phyloP scores from a whole-genome alignment of 2,888 invertebrate species.

The Bombyx huttoni region DNA sequence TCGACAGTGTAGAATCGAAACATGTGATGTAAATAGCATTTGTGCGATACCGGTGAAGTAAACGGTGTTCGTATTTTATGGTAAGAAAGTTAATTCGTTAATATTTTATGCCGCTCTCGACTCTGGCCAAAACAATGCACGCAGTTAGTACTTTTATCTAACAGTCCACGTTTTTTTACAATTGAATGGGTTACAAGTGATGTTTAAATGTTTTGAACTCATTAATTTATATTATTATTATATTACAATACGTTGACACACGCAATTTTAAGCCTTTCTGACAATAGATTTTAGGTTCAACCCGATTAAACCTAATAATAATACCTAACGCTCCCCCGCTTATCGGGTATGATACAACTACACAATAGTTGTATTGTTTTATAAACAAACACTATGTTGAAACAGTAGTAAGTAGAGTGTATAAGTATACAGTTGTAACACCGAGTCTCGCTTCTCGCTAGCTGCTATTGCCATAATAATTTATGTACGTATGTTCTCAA shows the following conservation, averaged over 20 bases:
- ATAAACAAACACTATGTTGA: slow-evolving; percentile 13
- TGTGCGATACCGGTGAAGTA: slow-evolving; percentile 30
- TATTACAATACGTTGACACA: too few species aligned
- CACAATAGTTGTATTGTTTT: background rate
- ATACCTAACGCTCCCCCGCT: background rate
- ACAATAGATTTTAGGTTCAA: background rate
- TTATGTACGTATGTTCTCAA: slow-evolving; percentile 22
- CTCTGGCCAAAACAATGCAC: too few species aligned
- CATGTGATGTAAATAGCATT: slow-evolving; percentile 31
- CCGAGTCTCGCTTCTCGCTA: slow-evolving; percentile 23
- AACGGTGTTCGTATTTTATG: slow-evolving; percentile 42
- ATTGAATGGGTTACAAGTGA: too few species aligned
- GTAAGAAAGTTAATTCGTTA: slow-evolving; percentile 28
- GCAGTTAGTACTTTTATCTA: too few species aligned
- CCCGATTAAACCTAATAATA: background rate
- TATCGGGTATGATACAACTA: background rate
- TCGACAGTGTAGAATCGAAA: slow-evolving; percentile 36
- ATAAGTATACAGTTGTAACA: slow-evolving; percentile 20
- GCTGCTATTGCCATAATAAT: slow-evolving; percentile 18
- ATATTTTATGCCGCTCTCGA: background rate
- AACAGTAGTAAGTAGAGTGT: slow-evolving; percentile 21
- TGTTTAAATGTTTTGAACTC: too few species aligned
- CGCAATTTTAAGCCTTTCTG: background rate
- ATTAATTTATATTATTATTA: too few species aligned
- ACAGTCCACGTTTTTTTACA: too few species aligned